Evolutionary conservation across 1,140 invertebrate species (phyloP).

Genomic region (Protaetia brevitarsis): DNA sequence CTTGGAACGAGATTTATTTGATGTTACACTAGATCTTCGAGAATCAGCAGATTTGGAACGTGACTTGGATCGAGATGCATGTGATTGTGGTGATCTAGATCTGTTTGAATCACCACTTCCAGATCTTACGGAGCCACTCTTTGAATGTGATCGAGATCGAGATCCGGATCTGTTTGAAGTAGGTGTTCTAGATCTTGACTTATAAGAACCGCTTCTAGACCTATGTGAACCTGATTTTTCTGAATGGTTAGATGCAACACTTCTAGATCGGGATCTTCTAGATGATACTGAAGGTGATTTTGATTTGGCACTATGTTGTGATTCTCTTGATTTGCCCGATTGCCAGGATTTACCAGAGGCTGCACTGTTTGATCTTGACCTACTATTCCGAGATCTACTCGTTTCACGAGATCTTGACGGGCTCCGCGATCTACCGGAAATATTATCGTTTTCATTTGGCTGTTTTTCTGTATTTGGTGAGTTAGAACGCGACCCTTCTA

Average conservation of each 20-base stretch:
- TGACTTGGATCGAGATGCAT: constrained; percentile 28
- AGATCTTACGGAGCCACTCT: constrained; percentile 38
- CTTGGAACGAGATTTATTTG: constrained; percentile 36
- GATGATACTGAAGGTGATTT: constrained; percentile 30
- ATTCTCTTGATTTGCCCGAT: constrained; percentile 33
- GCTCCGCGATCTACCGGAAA: constrained; percentile 7
- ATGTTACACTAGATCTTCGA: constrained; percentile 33
- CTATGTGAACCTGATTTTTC: constrained; percentile 23
- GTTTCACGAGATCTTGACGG: constrained; percentile 12
- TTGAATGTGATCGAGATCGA: constrained; percentile 40
- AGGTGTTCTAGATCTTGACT: constrained; percentile 38
- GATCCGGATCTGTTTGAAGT: constrained; percentile 42
- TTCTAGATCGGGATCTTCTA: constrained; percentile 27
- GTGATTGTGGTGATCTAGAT: constrained; percentile 30
- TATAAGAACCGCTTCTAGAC: constrained; percentile 28
- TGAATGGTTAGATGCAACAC: constrained; percentile 30
- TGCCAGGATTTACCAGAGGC: constrained; percentile 19
- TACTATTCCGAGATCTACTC: constrained; percentile 13
- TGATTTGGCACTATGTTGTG: constrained; percentile 29
- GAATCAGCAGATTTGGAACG: constrained; percentile 23
- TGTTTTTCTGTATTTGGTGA: constrained; percentile 25
- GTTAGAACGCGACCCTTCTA: constrained; percentile 32
- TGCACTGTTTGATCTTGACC: constrained; percentile 19
- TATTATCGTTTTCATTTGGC: not conserved
- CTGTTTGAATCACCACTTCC: constrained; percentile 30